phyloP scores from a whole-genome alignment of 2,797 vertebrate species.

The Pipistrellus kuhlii region DNA sequence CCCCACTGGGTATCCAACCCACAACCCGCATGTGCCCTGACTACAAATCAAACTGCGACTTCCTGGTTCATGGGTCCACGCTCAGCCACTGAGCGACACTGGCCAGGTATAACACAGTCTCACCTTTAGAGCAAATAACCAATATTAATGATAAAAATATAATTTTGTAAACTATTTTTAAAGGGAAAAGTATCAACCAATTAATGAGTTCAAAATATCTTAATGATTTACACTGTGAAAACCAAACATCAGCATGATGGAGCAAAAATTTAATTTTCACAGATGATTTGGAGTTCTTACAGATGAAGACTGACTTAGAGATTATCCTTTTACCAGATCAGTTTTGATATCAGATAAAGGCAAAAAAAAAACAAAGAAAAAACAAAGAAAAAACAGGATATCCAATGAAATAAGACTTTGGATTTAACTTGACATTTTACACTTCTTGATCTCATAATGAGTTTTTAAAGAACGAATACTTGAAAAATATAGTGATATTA shows the following conservation, averaged over 20 bases:
- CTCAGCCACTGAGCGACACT: too few species aligned
- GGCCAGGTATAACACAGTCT: not conserved
- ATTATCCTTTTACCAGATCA: conserved; percentile 22
- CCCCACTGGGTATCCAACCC: too few species aligned
- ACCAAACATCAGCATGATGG: conserved; percentile 32
- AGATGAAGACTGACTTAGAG: conserved; percentile 10
- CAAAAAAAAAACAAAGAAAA: too few species aligned
- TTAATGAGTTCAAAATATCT: conserved; percentile 11
- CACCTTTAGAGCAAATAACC: conserved; percentile 45
- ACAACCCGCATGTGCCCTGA: too few species aligned
- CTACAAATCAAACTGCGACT: too few species aligned
- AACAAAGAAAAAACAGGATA: conserved; percentile 35
- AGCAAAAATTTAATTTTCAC: conserved; percentile 52
- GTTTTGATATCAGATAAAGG: conserved; percentile 49
- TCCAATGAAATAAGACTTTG: conserved; percentile 2
- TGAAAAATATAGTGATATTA: conserved; percentile 39
- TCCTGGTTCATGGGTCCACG: too few species aligned
- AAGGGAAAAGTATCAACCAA: conserved; percentile 14
- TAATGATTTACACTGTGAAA: conserved; percentile 40
- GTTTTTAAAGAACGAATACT: conserved; percentile 55
- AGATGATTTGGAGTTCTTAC: conserved; percentile 40
- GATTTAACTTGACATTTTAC: conserved; percentile 54
- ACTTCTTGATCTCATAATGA: conserved; percentile 27
- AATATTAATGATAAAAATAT: not conserved
- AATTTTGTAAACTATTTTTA: conserved; percentile 52